These are phyloP conservation scores for Labeo rohita DNA, from an alignment of 2,113 vertebrate species.

Conservation along the genomic window DNA sequence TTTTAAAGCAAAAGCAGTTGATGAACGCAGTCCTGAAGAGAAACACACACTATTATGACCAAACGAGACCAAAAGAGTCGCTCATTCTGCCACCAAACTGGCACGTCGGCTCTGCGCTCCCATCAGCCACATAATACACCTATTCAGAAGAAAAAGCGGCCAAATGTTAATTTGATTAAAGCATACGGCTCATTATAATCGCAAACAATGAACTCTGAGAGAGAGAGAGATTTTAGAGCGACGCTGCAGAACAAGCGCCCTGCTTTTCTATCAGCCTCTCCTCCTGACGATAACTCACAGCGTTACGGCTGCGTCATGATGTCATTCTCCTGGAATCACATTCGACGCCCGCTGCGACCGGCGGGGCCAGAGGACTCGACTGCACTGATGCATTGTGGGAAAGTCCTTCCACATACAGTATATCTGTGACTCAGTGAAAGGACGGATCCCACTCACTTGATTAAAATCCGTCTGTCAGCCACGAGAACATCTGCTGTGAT, in stretches of 20 bases:
- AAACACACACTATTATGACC: background rate
- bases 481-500: background rate
- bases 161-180: slow-evolving; percentile 79
- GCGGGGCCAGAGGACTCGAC: background rate
- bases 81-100: slow-evolving; percentile 43
- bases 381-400: slow-evolving; percentile 8
- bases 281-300: background rate
- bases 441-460: background rate
- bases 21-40: background rate
- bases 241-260: background rate
- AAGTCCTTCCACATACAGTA: background rate
- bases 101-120: slow-evolving; percentile 46
- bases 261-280: background rate
- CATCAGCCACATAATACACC: slow-evolving; percentile 71
- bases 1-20: background rate
- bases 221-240: slow-evolving; percentile 23
- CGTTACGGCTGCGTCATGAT: background rate
- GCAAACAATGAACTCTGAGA: slow-evolving; percentile 60
- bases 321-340: background rate
- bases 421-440: slow-evolving; percentile 6
- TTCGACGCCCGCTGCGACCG: background rate
- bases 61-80: slow-evolving; percentile 26
- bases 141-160: slow-evolving; percentile 63
- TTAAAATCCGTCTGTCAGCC: background rate
- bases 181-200: slow-evolving; percentile 69